Evolutionary conservation across 2,113 vertebrate species (phyloP), one percentile per base, ranked within the genome.

Genomic region (Sceloporus undulatus): DNA sequence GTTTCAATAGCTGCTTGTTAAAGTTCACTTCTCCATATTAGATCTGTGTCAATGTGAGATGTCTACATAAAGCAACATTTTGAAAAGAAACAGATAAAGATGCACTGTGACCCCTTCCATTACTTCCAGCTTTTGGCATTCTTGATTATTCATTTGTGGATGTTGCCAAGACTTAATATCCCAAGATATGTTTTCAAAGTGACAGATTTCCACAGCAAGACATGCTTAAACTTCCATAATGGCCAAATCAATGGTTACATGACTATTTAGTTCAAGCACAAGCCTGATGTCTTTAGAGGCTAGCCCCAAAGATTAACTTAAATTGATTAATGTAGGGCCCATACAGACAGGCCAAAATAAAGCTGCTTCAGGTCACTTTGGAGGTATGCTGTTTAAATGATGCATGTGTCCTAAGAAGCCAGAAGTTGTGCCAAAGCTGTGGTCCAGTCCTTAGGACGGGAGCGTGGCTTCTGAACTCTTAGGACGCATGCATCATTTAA

Each of bases 1-100:
- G 19, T 78, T 54, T 83, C 21, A 70, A 29, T 34, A 54, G 71
- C 42, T 70, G 40, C 59, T 68, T 52, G 14, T 68, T 74, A 79
- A 66, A 76, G 76, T 42, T 21, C 42, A 70, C 79, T 68, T 85
- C 42, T 65, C 89, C 1, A 40, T 73, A 3, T 84, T 54, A 65
- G 65, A 75, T 16, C 82, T 94, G 86, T 59, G 85, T 92, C 66
- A 92, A 86, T 14, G 70, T 85, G 88, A 21, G 79, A 87, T 65
- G 48, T 66, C 86, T 82, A 71, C 79, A 75, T 52, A 38, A 87
- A 0, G 0, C 66, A 13, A 66, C 52, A 52, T 74, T 82, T 9
- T 88, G 54, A 34, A 74, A 68, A 16, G 84, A 62, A 42, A 21
- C 25, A 9, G 3, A 83, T 59, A 87, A 82, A 48, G 62, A 86